Base-by-base conservation (phyloP, 2,113 vertebrate genomes). In the Cephalopholis sonnerati region DNA sequence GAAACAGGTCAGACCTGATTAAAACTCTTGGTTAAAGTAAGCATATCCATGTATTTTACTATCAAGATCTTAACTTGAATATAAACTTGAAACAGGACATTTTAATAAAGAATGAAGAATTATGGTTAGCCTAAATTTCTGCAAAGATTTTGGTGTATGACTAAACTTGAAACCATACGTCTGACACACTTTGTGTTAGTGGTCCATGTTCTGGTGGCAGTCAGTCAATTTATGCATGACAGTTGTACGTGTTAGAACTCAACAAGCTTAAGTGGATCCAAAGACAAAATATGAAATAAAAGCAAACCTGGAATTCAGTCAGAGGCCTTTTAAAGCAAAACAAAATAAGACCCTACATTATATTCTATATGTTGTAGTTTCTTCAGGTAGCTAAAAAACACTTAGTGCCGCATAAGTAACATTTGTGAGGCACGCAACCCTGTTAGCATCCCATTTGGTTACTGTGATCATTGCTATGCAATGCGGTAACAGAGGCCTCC, bases 391-490 rank as follows among this genome's bases (percentile, higher is more conserved):
- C n/a, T 29, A 27, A 39, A n/a, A 73, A 65, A 53, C 65, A 27
- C 22, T 72, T 32, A 13, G 29, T 74, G 24, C 27, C 3, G 25
- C 27, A 68, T 61, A 24, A 74, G 58, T 54, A 70, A 29, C 44
- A 32, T 67, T 72, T 57, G 32, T 44, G 24, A 69, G 18, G 41
- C 48, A 71, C 24, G 7, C 54, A 68, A 32, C 25, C 22, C 20
- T 54, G 18, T 65, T 51, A 32, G 29, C 25, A 39, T 62, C 51
- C 54, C 59, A 66, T 82, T 73, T 71, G 24, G 41, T 82, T 61
- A 46, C 53, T 65, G n/a, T 77, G 50, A 83, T 73, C 62, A 68
- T 84, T 84, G 68, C 74, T 89, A 82, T 84, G 82, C 69, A 83
- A 69, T 53, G 81, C 32, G 8, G 81, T 84, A 80, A 91, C 79